Percentiles rank a stretch among this genome's conserved stretches.
Conservation (phyloP, 2,888 invertebrate species). For the Aplocera efformata region DNA sequence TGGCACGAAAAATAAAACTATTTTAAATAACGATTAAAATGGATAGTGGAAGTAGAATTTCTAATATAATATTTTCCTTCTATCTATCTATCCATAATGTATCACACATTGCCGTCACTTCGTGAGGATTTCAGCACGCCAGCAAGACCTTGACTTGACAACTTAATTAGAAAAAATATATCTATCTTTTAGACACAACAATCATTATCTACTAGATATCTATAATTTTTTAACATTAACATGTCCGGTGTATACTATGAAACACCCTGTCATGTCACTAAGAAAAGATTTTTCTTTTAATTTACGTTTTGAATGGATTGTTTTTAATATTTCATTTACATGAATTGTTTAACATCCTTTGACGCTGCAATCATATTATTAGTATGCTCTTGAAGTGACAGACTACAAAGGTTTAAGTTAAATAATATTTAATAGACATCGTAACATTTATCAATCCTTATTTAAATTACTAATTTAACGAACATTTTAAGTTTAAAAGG, state of each 20-base stretch:
- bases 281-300: slow-evolving; percentile 8
- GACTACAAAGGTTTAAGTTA: not conserved
- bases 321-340: slow-evolving; percentile 4
- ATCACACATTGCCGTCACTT: slow-evolving; percentile 24
- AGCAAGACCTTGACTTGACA: slow-evolving; percentile 31
- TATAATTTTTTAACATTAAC: slow-evolving; percentile 23
- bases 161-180: slow-evolving; percentile 61
- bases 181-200: slow-evolving; percentile 53
- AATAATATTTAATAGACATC: slow-evolving; percentile 6
- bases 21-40: slow-evolving; percentile 3
- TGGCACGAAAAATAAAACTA: slow-evolving; percentile 28
- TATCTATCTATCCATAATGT: slow-evolving; percentile 15
- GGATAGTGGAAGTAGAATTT: not conserved
- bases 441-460: too few relatives aligned
- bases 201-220: slow-evolving; percentile 32
- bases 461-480: too few relatives aligned
- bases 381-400: slow-evolving; percentile 3
- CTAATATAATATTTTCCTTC: slow-evolving; percentile 3
- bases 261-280: slow-evolving; percentile 15
- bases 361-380: not conserved
- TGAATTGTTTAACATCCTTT: slow-evolving; percentile 17
- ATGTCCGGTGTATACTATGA: slow-evolving; percentile 11
- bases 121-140: slow-evolving; percentile 6
- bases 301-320: slow-evolving; percentile 2
- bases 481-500: slow-evolving; percentile 1